These are phyloP conservation scores for Lepidurus couesii DNA, from an alignment of 1,140 invertebrate species.

Conservation along the genomic window DNA sequence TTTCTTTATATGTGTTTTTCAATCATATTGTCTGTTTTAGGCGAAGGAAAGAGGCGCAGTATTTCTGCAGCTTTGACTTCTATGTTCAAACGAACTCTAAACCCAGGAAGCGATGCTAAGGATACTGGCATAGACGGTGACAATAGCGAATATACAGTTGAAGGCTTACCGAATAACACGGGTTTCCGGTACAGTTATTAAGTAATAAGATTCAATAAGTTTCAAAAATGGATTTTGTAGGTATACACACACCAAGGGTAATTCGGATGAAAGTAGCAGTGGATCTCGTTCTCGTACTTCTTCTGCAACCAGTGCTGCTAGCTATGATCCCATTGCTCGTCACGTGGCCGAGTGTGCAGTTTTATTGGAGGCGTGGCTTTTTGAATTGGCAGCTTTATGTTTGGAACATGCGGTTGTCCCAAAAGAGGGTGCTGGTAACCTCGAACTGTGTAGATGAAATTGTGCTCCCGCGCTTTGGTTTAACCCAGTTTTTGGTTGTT, in stretches of 20 bases:
- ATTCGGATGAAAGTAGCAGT: slow-evolving; percentile 10
- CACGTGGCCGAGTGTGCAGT: slow-evolving; percentile 31
- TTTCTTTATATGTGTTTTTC: background rate
- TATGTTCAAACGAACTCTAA: slow-evolving; percentile 1
- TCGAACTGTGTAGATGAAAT: background rate
- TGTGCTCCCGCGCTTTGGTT: background rate
- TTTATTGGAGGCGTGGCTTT: slow-evolving; percentile 32
- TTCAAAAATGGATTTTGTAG: background rate
- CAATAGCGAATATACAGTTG: background rate
- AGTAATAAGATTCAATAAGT: too few species aligned
- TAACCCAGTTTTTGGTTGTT: background rate
- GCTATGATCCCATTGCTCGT: slow-evolving; percentile 22
- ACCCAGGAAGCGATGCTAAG: background rate
- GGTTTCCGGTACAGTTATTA: background rate
- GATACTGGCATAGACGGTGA: background rate
- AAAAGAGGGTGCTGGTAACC: background rate
- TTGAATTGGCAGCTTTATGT: slow-evolving; percentile 30
- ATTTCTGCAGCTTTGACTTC: slow-evolving; percentile 8
- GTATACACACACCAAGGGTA: background rate
- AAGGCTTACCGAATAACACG: background rate
- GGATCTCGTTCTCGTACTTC: slow-evolving; percentile 6
- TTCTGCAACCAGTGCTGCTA: background rate
- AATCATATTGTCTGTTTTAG: background rate
- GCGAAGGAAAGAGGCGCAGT: slow-evolving; percentile 4
- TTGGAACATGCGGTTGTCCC: slow-evolving; percentile 29